These are phyloP conservation scores for Patiria miniata DNA, from an alignment of 35 echinoderm and acorn worm species.

Conservation along the genomic window DNA sequence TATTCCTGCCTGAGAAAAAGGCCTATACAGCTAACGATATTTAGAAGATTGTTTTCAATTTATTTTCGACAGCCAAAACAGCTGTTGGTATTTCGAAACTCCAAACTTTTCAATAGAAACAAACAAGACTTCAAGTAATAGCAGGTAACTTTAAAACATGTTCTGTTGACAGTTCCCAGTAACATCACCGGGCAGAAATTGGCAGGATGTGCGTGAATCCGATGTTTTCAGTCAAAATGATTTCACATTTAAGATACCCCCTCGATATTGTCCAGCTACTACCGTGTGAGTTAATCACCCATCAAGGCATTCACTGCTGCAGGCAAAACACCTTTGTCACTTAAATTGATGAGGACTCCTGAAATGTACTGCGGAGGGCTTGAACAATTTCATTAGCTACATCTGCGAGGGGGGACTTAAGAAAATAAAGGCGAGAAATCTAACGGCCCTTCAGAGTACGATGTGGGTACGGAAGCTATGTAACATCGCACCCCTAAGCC, in stretches of 20 bases:
- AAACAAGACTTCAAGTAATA: too few species aligned
- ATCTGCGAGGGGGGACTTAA: background rate
- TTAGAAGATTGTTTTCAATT: too few species aligned
- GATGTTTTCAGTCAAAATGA: background rate
- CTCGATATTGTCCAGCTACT: background rate
- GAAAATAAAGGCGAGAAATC: background rate
- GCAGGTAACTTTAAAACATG: too few species aligned
- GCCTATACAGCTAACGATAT: too few species aligned
- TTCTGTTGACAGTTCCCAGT: too few species aligned
- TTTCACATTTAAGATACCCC: background rate
- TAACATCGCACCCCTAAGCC: too few species aligned
- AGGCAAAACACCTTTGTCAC: constrained; percentile 9
- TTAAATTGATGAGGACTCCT: constrained; percentile 17
- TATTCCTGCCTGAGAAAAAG: too few species aligned
- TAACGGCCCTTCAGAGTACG: background rate
- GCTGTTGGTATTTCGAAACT: too few species aligned
- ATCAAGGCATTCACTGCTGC: background rate
- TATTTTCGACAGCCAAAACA: too few species aligned
- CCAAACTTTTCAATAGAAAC: too few species aligned
- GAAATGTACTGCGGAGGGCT: background rate
- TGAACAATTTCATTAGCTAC: constrained; percentile 12
- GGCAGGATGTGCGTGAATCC: background rate
- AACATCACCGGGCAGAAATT: too few species aligned
- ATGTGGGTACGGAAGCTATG: too few species aligned
- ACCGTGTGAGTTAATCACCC: background rate